Percentiles rank a stretch among this genome's conserved stretches.
Evolutionary conservation across 2,797 vertebrate species (phyloP).

Genomic region (Crocidura indochinensis): DNA sequence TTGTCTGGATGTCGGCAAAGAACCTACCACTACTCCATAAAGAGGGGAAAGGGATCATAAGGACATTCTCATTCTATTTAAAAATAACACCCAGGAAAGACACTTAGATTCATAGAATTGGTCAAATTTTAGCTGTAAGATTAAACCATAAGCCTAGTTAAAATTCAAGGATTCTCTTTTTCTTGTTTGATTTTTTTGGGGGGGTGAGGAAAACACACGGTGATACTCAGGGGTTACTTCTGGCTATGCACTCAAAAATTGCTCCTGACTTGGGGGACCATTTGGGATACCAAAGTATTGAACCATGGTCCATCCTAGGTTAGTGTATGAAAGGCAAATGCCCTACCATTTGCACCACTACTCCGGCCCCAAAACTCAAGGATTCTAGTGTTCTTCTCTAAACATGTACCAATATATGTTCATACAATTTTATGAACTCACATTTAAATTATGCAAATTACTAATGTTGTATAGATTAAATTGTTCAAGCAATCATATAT

Average conservation of each 20-base stretch:
- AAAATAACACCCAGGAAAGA: neutral
- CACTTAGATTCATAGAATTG: neutral
- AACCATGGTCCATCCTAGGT: too few relatives aligned
- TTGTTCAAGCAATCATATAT: neutral
- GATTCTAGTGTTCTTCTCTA: neutral
- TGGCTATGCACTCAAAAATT: too few relatives aligned
- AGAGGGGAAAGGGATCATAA: neutral
- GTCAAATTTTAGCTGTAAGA: conserved; percentile 8
- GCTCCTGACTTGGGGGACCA: too few relatives aligned
- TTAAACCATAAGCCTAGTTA: neutral
- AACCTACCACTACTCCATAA: neutral
- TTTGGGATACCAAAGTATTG: too few relatives aligned
- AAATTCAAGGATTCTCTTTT: too few relatives aligned
- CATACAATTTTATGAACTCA: neutral
- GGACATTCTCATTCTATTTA: neutral
- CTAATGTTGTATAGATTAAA: neutral
- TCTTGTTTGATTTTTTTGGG: too few relatives aligned
- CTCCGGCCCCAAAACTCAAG: too few relatives aligned
- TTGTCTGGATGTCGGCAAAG: neutral
- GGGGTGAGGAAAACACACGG: too few relatives aligned
- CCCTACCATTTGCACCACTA: too few relatives aligned
- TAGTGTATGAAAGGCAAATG: too few relatives aligned
- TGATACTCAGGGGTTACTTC: too few relatives aligned
- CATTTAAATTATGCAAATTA: neutral
- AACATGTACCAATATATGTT: neutral